Percentiles rank a stretch among this genome's conserved stretches.
These are phyloP conservation scores for Cheilosia variabilis DNA, from an alignment of 2,888 invertebrate genomes.

Conservation along the genomic window DNA sequence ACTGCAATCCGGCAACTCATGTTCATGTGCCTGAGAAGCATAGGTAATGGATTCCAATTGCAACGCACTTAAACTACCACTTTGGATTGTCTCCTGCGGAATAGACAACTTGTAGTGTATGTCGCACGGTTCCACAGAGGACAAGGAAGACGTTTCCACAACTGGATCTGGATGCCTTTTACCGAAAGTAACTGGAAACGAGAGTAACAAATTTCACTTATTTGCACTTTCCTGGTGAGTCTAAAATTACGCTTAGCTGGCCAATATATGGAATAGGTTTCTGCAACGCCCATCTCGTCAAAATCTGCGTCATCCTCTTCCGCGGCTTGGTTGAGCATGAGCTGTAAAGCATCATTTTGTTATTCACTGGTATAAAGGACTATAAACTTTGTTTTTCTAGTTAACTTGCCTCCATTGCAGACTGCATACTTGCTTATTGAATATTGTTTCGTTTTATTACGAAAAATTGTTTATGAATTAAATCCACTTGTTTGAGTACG, in stretches of 20 bases:
- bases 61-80: slow-evolving; percentile 95
- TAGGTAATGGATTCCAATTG: slow-evolving; percentile 99
- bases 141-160: slow-evolving; percentile 98
- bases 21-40: slow-evolving; percentile 97
- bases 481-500: too few relatives aligned
- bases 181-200: slow-evolving; percentile 91
- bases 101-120: slow-evolving; percentile 94
- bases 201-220: background rate
- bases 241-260: slow-evolving; percentile 91
- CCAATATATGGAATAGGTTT: slow-evolving; percentile 99
- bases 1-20: slow-evolving; percentile 93
- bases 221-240: slow-evolving; percentile 78
- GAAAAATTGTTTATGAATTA: too few relatives aligned
- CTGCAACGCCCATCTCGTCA: slow-evolving; percentile 98
- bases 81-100: slow-evolving; percentile 92
- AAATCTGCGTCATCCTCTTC: slow-evolving; percentile 95
- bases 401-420: slow-evolving; percentile 82
- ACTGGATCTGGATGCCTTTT: slow-evolving; percentile 99
- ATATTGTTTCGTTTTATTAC: too few relatives aligned
- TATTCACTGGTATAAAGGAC: too few relatives aligned
- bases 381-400: background rate
- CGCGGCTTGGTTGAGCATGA: slow-evolving; percentile 55
- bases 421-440: slow-evolving; percentile 82
- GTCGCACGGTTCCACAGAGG: slow-evolving; percentile 97
- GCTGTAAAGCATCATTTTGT: background rate